These are phyloP conservation scores for Amiota communis DNA, from an alignment of 2,888 invertebrate genomes.

Conservation along the genomic window DNA sequence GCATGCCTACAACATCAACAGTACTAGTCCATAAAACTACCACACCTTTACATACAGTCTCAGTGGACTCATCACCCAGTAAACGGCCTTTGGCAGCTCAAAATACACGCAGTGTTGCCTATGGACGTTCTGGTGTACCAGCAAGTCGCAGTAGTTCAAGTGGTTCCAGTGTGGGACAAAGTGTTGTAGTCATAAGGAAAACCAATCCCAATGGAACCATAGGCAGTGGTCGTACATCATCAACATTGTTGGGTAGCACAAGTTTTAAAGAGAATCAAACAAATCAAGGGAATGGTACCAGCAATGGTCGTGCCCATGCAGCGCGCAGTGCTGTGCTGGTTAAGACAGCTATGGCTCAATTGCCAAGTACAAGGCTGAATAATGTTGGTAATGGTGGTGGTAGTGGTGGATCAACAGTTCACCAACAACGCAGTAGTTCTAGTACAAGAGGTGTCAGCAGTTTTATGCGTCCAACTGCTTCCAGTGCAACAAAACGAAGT, in stretches of 20 bases:
- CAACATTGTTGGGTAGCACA: conserved; percentile 65
- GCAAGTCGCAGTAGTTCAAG: conserved; percentile 78
- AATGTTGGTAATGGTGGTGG: conserved; percentile 39
- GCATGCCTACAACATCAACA: conserved; percentile 74
- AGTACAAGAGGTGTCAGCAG: conserved; percentile 73
- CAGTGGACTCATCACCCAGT: conserved; percentile 70
- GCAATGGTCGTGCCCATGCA: conserved; percentile 47
- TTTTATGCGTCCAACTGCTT: conserved; percentile 91
- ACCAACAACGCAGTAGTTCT: conserved; percentile 46
- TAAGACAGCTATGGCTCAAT: conserved; percentile 63
- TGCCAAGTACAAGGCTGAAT: conserved; percentile 36
- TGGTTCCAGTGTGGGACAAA: conserved; percentile 77
- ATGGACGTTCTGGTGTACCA: conserved; percentile 66
- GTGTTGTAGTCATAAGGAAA: conserved; percentile 59
- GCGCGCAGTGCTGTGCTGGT: conserved; percentile 65
- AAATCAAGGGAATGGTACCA: conserved; percentile 34
- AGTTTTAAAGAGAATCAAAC: conserved; percentile 74
- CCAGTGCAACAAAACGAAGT: conserved; percentile 82
- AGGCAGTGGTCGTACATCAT: conserved; percentile 29
- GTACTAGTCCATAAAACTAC: conserved; percentile 47
- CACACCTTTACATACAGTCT: conserved; percentile 73
- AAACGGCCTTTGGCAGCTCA: conserved; percentile 75
- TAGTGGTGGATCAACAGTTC: conserved; percentile 43
- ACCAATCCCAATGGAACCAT: neutral
- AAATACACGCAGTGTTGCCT: conserved; percentile 68